Percentiles rank a stretch among this genome's conserved stretches.
These are phyloP conservation scores for Scaptomyza polygonia DNA, from an alignment of 2,888 invertebrate genomes.

Conservation along the genomic window DNA sequence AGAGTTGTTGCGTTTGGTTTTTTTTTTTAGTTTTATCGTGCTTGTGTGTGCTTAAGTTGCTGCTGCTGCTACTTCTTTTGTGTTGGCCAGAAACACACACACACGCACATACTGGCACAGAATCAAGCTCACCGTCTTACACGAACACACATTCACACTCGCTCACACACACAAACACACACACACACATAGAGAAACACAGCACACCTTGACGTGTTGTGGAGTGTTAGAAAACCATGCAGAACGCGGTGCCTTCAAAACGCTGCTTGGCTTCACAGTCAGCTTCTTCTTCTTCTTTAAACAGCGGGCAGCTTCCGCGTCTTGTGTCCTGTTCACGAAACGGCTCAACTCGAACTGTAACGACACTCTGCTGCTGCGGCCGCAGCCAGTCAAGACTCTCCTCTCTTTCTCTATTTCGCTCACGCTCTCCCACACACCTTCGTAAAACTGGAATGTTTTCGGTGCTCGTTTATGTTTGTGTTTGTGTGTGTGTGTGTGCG, in stretches of 20 bases:
- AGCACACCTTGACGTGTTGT: conserved; percentile 51
- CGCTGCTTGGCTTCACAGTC: conserved; percentile 30
- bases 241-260: conserved; percentile 41
- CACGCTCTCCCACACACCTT: conserved; percentile 46
- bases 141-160: conserved; percentile 20
- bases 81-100: conserved; percentile 38
- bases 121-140: conserved; percentile 25
- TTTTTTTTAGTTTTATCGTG: conserved; percentile 1
- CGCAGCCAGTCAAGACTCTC: conserved; percentile 35
- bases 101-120: conserved; percentile 17
- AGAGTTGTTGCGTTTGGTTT: conserved; percentile 43
- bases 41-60: conserved; percentile 15
- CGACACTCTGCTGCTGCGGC: conserved; percentile 63
- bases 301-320: conserved; percentile 68
- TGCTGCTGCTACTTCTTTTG: conserved; percentile 32
- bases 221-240: conserved; percentile 58
- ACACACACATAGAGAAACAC: conserved; percentile 24
- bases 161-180: conserved; percentile 33
- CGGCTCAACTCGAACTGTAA: conserved; percentile 79
- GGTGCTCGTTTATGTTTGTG: too few relatives aligned
- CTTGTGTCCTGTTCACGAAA: conserved; percentile 72
- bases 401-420: conserved; percentile 22
- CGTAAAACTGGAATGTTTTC: conserved; percentile 55
- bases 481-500: conserved; percentile 1
- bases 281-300: conserved; percentile 8